These are phyloP conservation scores for Scaptomyza tumidula DNA, from an alignment of 2,888 invertebrate genomes.

Conservation along the genomic window DNA sequence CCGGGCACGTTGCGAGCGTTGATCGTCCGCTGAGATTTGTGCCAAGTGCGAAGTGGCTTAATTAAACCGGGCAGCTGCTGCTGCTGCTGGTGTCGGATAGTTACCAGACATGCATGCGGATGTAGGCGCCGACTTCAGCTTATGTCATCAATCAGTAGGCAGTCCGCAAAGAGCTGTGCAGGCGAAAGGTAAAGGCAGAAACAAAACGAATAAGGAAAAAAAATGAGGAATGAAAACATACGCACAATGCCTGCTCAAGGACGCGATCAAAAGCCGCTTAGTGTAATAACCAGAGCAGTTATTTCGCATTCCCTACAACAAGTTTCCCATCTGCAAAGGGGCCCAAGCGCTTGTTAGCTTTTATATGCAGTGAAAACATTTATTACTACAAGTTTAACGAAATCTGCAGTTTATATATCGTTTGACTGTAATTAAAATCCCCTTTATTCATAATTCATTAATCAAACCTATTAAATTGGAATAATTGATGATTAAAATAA, in stretches of 20 bases:
- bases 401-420: neutral
- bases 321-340: neutral
- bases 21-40: conserved; percentile 65
- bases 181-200: conserved; percentile 7
- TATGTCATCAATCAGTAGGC: conserved; percentile 66
- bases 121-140: conserved; percentile 43
- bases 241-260: conserved; percentile 59
- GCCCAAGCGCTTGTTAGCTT: neutral
- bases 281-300: conserved; percentile 50
- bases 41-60: conserved; percentile 57
- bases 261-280: conserved; percentile 74
- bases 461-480: neutral
- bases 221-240: conserved; percentile 1
- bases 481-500: too few species aligned
- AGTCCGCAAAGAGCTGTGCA: conserved; percentile 9
- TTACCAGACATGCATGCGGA: conserved; percentile 54
- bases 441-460: neutral
- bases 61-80: conserved; percentile 54
- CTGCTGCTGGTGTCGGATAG: conserved; percentile 13
- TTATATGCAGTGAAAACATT: neutral
- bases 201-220: conserved; percentile 10
- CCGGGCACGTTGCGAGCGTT: conserved; percentile 59
- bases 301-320: conserved; percentile 11
- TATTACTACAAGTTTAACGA: neutral
- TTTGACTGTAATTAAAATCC: neutral